phyloP scores from a whole-genome alignment of 1,140 invertebrate species.

The Plodia interpunctella region DNA sequence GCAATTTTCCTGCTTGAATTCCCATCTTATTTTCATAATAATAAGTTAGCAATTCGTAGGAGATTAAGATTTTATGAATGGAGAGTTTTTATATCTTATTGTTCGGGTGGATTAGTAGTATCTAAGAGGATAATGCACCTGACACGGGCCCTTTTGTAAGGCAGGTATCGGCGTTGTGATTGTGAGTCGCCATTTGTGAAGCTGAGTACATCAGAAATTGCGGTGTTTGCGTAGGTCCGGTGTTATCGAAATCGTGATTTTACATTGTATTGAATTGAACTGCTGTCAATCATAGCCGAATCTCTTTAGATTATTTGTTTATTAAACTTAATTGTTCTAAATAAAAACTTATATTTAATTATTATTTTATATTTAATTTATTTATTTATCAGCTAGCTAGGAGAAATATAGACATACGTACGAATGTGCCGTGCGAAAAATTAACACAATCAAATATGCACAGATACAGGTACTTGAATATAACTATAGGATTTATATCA shows the following conservation, averaged over 20 bases:
- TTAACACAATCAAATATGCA: too few species aligned
- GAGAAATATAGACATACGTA: too few species aligned
- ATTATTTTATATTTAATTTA: too few species aligned
- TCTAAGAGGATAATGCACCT: slow-evolving; percentile 61
- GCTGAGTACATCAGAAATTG: slow-evolving; percentile 28
- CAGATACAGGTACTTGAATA: too few species aligned
- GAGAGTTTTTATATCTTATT: slow-evolving; percentile 44
- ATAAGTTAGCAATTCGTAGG: slow-evolving; percentile 40
- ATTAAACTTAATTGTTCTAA: too few species aligned
- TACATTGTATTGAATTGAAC: not conserved
- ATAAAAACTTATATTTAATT: too few species aligned
- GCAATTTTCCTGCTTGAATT: slow-evolving; percentile 40
- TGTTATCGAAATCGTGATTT: slow-evolving; percentile 3
- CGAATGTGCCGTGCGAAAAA: too few species aligned
- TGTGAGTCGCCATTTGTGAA: slow-evolving; percentile 28
- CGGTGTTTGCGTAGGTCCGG: slow-evolving; percentile 44
- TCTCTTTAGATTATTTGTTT: too few species aligned
- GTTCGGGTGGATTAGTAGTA: slow-evolving; percentile 44
- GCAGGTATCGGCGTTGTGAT: slow-evolving; percentile 38
- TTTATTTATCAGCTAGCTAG: too few species aligned
- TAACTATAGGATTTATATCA: too few species aligned
- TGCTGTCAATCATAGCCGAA: too few species aligned
- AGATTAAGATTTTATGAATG: slow-evolving; percentile 64
- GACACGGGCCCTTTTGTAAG: slow-evolving; percentile 41
- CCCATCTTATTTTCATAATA: slow-evolving; percentile 31